phyloP scores from a whole-genome alignment of 2,113 vertebrate genomes.

The Microcebus tavaratra region DNA sequence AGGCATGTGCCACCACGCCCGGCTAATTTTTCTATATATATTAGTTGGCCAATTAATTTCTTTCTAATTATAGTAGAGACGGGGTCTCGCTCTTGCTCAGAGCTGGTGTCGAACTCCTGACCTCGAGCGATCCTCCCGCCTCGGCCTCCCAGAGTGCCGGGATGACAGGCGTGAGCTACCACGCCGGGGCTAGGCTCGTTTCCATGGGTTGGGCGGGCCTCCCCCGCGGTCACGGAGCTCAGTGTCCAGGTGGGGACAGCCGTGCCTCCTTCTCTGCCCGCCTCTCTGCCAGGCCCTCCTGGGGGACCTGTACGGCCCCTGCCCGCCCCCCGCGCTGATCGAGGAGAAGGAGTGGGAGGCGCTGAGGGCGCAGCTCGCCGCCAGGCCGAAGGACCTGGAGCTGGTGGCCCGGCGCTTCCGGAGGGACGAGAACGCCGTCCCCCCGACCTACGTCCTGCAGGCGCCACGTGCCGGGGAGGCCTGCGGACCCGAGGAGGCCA shows the following conservation, averaged over 20 bases:
- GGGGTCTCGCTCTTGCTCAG: too few relatives aligned
- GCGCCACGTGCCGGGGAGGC: constrained; percentile 66
- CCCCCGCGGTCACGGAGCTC: neutral
- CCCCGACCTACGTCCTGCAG: constrained; percentile 87
- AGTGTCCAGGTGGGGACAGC: accelerated
- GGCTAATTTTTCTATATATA: too few relatives aligned
- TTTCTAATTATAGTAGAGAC: too few relatives aligned
- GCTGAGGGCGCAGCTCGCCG: constrained; percentile 81
- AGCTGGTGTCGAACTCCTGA: too few relatives aligned
- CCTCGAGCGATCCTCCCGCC: too few relatives aligned
- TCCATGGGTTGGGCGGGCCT: accelerated
- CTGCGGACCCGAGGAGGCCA: constrained; percentile 78
- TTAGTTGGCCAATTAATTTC: too few relatives aligned
- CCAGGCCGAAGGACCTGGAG: constrained; percentile 76
- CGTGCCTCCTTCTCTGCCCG: neutral
- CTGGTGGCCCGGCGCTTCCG: constrained; percentile 84
- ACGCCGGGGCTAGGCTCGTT: too few relatives aligned
- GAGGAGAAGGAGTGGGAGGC: constrained; percentile 85
- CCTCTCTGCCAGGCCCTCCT: constrained; percentile 85
- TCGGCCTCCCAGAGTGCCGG: too few relatives aligned
- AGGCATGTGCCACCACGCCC: too few relatives aligned
- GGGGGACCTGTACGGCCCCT: constrained; percentile 87
- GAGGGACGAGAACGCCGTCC: constrained; percentile 85
- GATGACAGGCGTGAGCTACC: too few relatives aligned
- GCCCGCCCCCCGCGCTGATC: constrained; percentile 81